Evolutionary conservation across 2,113 vertebrate species (phyloP).

Genomic region (Leuciscus idus): DNA sequence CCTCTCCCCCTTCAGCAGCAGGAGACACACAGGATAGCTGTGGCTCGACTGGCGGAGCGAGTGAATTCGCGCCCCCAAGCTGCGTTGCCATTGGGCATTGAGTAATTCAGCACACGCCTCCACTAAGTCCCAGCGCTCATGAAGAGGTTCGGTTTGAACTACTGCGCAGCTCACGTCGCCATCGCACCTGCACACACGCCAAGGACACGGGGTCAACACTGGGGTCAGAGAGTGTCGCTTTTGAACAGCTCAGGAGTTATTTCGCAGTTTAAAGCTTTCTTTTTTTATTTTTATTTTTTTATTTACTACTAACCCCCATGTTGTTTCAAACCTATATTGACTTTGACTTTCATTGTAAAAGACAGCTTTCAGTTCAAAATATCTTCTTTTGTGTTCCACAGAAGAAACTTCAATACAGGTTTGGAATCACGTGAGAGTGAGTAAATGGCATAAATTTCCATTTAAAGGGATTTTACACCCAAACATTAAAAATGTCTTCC

Average conservation of each 20-base stretch:
- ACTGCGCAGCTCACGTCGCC: slow-evolving; percentile 49
- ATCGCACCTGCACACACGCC: slow-evolving; percentile 60
- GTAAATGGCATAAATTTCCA: neutral
- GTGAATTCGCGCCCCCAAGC: slow-evolving; percentile 85
- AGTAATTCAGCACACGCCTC: slow-evolving; percentile 87
- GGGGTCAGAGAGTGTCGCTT: neutral
- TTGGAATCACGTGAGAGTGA: neutral
- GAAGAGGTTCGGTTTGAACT: slow-evolving; percentile 81
- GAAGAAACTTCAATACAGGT: neutral
- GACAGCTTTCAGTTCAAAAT: neutral
- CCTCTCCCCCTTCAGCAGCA: slow-evolving; percentile 74
- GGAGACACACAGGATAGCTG: slow-evolving; percentile 84
- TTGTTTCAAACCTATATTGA: neutral
- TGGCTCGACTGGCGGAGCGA: slow-evolving; percentile 85
- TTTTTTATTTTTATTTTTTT: too few species aligned
- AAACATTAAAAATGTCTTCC: neutral
- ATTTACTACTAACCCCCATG: neutral
- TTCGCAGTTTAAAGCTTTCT: neutral
- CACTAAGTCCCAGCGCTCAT: slow-evolving; percentile 86
- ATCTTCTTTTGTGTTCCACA: neutral
- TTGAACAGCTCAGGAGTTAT: neutral
- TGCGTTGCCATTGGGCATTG: slow-evolving; percentile 89
- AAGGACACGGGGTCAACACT: slow-evolving; percentile 40
- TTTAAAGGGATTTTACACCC: neutral
- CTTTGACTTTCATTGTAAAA: neutral